Base-by-base conservation (phyloP, 2,797 vertebrate genomes). In the Sciaenops ocellatus region DNA sequence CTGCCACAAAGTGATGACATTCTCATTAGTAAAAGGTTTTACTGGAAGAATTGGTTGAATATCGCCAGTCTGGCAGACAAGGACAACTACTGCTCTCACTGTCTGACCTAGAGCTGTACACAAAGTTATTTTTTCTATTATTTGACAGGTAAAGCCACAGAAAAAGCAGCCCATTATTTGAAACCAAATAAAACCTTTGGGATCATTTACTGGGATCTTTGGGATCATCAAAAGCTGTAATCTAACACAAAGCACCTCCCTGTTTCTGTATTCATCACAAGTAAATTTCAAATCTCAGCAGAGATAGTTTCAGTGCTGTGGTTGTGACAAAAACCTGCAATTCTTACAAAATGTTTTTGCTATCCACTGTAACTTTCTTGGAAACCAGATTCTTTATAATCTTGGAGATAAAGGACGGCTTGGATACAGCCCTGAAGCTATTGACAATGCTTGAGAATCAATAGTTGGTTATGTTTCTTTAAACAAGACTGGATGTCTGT, bases 391-490 rank as follows among this genome's bases (percentile, higher is more conserved):
- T 42, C 47, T 50, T 50, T 57, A 18, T 47, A 65, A 66, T 84
- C 28, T 47, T 22, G 9, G 44, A 47, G 66, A 77, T 71, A 56
- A 88, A 73, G 63, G 28, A 5, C 28, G 24, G 50, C 44, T 70
- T 69, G 70, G 54, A 67, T 20, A 57, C n/a, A 79, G 8, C 67
- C 78, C 78, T 42, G 51, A 18, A 68, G 76, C 44, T 70, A 46
- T 24, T 84, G 41, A 44, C 67, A 64, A 55, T 59, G 47, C 64
- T 38, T 57, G 8, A 38, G 34, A 79, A 47, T 75, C 26, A 63
- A 70, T 71, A 30, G 34, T 30, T 30, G 30, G 76, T 83, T 50
- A 80, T 50, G 54, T 57, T 80, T 83, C 69, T 79, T 65, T 50
- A 66, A 68, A 73, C 5, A 15, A 61, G 50, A 34, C 11, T 57